Percentiles rank a stretch among this genome's conserved stretches.
Conservation (phyloP, 2,797 vertebrate species). For the Falco novaeseelandiae region DNA sequence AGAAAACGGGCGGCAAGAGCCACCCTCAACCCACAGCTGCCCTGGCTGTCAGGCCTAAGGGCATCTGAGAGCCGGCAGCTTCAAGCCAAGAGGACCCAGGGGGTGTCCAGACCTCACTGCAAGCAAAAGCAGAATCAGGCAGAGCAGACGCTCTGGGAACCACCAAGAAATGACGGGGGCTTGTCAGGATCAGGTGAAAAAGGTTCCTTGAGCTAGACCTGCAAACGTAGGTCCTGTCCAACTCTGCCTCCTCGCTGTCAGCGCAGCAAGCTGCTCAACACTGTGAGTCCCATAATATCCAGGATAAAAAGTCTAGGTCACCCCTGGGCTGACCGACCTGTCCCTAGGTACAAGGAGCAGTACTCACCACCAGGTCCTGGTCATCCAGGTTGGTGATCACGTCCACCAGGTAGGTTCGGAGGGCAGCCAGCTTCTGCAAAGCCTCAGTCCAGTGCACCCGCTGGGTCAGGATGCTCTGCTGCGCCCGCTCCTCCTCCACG, state of each 20-base stretch:
- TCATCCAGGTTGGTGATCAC: conserved; percentile 86
- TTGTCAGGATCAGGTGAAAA: background rate
- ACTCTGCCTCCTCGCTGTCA: background rate
- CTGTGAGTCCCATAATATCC: background rate
- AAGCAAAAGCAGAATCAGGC: accelerated
- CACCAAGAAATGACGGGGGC: background rate
- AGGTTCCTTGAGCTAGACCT: background rate
- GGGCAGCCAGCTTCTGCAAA: conserved; percentile 79
- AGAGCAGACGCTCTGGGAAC: background rate
- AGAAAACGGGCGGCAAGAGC: background rate
- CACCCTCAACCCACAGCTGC: background rate
- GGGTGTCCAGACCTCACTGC: background rate
- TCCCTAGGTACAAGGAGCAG: background rate
- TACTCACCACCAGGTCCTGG: conserved; percentile 85
- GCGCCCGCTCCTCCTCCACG: conserved; percentile 87
- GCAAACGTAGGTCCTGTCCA: background rate
- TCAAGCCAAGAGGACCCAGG: background rate
- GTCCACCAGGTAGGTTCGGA: conserved; percentile 86
- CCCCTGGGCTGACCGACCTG: background rate
- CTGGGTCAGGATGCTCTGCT: conserved; percentile 94
- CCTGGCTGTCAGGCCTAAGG: background rate
- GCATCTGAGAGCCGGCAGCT: background rate
- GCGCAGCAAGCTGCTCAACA: background rate
- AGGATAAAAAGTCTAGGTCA: background rate
- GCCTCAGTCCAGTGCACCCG: conserved; percentile 88